Percentiles rank a stretch among this genome's conserved stretches.
These are phyloP conservation scores for Hormaphis cornu DNA, from an alignment of 1,140 invertebrate genomes.

Conservation along the genomic window DNA sequence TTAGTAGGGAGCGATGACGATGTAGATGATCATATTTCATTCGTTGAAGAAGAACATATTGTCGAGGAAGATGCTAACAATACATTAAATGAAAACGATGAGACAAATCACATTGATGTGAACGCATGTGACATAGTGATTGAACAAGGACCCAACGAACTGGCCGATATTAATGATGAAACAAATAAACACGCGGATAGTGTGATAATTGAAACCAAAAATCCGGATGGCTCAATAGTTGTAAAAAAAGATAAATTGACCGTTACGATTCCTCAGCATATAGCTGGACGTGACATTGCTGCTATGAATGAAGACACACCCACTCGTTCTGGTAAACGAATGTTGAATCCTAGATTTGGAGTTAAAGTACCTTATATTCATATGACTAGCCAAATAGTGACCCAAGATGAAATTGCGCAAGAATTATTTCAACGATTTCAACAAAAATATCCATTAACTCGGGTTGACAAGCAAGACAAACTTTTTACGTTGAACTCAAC, in stretches of 20 bases:
- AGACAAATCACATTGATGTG: background rate
- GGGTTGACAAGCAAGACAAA: conserved; percentile 42
- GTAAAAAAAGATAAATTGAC: conserved; percentile 1
- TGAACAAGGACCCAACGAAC: background rate
- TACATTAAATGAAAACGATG: background rate
- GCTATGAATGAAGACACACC: conserved; percentile 35
- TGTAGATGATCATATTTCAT: too few species aligned
- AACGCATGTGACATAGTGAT: background rate
- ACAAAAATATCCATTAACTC: conserved; percentile 37
- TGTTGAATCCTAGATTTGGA: conserved; percentile 43
- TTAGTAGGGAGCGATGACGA: background rate
- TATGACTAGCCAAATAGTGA: conserved; percentile 45
- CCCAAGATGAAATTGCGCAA: conserved; percentile 45
- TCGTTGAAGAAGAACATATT: too few species aligned
- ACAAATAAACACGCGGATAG: too few species aligned
- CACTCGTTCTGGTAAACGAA: conserved; percentile 35
- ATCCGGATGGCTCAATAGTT: background rate
- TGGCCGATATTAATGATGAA: background rate
- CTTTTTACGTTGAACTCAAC: conserved; percentile 47
- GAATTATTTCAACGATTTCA: conserved; percentile 44
- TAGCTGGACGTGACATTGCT: conserved; percentile 36
- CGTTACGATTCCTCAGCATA: conserved; percentile 35
- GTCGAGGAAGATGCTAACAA: background rate
- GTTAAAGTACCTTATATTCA: conserved; percentile 45
- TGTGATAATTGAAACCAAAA: background rate